Percentiles rank a stretch among this genome's conserved stretches.
phyloP scores from a whole-genome alignment of 2,888 invertebrate species.

The Athetis lepigone region DNA sequence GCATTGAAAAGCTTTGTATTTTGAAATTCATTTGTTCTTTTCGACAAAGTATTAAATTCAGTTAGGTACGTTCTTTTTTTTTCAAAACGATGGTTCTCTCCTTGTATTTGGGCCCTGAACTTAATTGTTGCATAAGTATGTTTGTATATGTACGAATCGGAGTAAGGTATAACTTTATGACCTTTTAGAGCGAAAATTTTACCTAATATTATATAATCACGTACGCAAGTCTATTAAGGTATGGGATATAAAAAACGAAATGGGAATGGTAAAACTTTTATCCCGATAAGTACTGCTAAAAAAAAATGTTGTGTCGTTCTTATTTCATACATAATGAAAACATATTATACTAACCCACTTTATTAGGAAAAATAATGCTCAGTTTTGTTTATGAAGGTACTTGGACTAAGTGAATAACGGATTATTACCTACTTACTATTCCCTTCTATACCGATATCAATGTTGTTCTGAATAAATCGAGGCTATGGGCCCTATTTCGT shows the following conservation, averaged over 20 bases:
- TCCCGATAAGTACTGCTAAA: slow-evolving; percentile 20
- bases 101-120: too few species aligned
- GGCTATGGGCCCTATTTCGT: slow-evolving; percentile 56
- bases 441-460: slow-evolving; percentile 57
- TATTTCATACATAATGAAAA: slow-evolving; percentile 50
- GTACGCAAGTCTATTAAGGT: neutral
- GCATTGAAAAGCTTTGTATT: neutral
- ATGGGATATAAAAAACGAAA: slow-evolving; percentile 24
- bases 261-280: slow-evolving; percentile 28
- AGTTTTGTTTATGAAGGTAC: slow-evolving; percentile 68
- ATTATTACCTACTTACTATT: slow-evolving; percentile 75
- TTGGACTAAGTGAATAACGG: slow-evolving; percentile 69
- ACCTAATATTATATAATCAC: slow-evolving; percentile 20
- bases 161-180: too few species aligned
- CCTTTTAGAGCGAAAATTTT: neutral
- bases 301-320: slow-evolving; percentile 22
- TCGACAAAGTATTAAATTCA: neutral
- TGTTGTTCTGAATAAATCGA: slow-evolving; percentile 61
- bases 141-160: too few species aligned
- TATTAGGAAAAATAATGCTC: slow-evolving; percentile 62
- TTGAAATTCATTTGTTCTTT: neutral
- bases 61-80: too few species aligned
- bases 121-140: too few species aligned
- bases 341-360: slow-evolving; percentile 43
- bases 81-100: too few species aligned